phyloP scores from a whole-genome alignment of 2,797 vertebrate genomes.

The Takifugu ocellatus region DNA sequence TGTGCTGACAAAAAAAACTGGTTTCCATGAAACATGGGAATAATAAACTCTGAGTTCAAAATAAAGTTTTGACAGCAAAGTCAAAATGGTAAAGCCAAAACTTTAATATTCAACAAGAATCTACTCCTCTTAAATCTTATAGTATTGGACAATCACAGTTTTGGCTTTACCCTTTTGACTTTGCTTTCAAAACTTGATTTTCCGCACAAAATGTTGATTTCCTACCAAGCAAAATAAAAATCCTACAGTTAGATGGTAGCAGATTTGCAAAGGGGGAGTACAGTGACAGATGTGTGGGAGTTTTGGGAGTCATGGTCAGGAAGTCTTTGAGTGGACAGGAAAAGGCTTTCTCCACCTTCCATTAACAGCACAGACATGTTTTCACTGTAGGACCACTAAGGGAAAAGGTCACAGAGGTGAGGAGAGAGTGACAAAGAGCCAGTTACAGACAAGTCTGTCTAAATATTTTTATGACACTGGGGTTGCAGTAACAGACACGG shows the following conservation, averaged over 20 bases:
- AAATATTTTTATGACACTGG: background rate
- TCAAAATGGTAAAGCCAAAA: background rate
- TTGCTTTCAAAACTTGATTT: too few species aligned
- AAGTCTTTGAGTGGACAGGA: conserved; percentile 80
- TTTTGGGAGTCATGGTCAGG: conserved; percentile 72
- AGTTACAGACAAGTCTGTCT: too few species aligned
- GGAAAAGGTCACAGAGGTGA: conserved; percentile 33
- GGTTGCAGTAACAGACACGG: too few species aligned
- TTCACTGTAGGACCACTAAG: conserved; percentile 67
- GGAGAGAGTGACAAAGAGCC: conserved; percentile 16
- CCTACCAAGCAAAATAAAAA: too few species aligned
- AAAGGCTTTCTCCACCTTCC: conserved; percentile 77
- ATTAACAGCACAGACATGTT: conserved; percentile 66
- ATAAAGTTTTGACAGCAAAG: background rate
- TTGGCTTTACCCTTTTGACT: too few species aligned
- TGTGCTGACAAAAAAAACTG: conserved; percentile 43
- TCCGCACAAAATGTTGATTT: too few species aligned
- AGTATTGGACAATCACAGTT: too few species aligned
- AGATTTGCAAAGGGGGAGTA: too few species aligned
- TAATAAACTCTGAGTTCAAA: background rate
- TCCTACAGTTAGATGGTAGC: too few species aligned
- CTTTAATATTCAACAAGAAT: too few species aligned
- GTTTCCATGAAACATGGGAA: conserved; percentile 23
- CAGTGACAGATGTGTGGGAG: conserved; percentile 12
- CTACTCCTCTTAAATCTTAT: too few species aligned